Conservation (phyloP, 2,113 vertebrate genomes). For the Periophthalmus modestus region DNA sequence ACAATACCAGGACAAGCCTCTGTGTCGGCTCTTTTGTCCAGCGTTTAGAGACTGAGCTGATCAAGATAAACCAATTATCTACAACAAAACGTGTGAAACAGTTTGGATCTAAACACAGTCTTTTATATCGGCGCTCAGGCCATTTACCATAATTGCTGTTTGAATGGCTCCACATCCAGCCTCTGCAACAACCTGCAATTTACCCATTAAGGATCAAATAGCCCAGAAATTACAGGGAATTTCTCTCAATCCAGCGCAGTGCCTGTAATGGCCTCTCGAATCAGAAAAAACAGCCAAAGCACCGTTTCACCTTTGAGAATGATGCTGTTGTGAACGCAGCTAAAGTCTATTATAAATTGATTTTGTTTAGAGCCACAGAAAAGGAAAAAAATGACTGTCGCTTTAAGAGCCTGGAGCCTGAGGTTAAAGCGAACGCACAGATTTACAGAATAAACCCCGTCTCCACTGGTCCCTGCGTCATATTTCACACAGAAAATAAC, state of each 20-base stretch:
- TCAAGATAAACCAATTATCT: constrained; percentile 28
- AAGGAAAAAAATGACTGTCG: constrained; percentile 33
- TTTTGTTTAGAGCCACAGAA: constrained; percentile 34
- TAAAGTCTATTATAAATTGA: constrained; percentile 26
- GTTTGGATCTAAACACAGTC: constrained; percentile 12
- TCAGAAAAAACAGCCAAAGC: neutral
- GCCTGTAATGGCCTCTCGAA: constrained; percentile 24
- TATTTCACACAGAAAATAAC: neutral
- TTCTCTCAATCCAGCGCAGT: constrained; percentile 24
- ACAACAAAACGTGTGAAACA: constrained; percentile 21
- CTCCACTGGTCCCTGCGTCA: neutral
- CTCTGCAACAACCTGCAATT: constrained; percentile 56
- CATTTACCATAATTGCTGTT: constrained; percentile 47
- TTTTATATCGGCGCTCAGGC: constrained; percentile 43
- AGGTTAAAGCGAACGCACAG: constrained; percentile 27
- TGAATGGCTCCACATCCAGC: constrained; percentile 36
- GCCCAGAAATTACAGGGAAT: constrained; percentile 57
- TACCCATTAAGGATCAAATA: constrained; percentile 58
- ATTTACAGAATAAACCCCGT: constrained; percentile 1
- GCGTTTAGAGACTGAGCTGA: constrained; percentile 16
- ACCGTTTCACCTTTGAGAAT: neutral
- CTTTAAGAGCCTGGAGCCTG: constrained; percentile 48
- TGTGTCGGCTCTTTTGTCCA: constrained; percentile 46
- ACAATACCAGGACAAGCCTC: constrained; percentile 25
- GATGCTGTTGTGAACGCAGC: constrained; percentile 28